Base-by-base conservation (phyloP, 2,888 invertebrate genomes). In the Tetramorium bicarinatum region DNA sequence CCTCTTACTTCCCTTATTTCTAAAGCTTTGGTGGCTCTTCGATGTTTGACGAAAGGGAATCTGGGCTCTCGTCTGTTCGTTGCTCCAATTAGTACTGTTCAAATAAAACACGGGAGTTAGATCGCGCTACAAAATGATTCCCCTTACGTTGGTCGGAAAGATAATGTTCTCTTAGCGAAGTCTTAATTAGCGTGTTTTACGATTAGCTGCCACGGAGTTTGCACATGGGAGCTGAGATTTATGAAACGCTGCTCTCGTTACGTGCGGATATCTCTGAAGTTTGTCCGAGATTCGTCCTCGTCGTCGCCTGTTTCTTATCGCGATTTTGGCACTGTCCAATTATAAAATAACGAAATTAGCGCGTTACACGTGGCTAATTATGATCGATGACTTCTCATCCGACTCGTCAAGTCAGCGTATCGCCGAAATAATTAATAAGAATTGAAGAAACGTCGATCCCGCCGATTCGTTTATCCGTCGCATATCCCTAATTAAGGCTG, bases 401-500 rank as follows among this genome's bases (percentile, higher is more conserved):
- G 38, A 59, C 13, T 34, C 38, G 59, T 59, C 71, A 49, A 79
- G 34, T 71, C 25, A 6, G 18, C 18, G 25, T 29, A 66, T 38
- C 52, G 3, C 9, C 34, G 4, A 66, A 29, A 29, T 77, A 59
- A 77, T 77, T 66, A 77, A 66, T 6, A 66, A 44, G 54, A 66
- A 66, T 66, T 54, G 41, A 66, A 66, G n/a, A 66, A n/a, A 66
- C n/a, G 29, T 13, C 29, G 9, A 61, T 25, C 21, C 13, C 34
- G 34, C 3, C 44, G 47, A 47, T 18, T 11, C 18, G 18, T 59
- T 38, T 25, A 44, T 15, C 21, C 54, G 56, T 56, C 52, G 25
- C 38, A 29, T n/a, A 49, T 8, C 34, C 61, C 69, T 75, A 88
- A 87, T 88, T 87, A 87, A 85, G 81, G 69, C 64, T 80, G 52